Base-by-base conservation (phyloP, 1,140 invertebrate genomes). In the Aphaenogaster ashmeadi region DNA sequence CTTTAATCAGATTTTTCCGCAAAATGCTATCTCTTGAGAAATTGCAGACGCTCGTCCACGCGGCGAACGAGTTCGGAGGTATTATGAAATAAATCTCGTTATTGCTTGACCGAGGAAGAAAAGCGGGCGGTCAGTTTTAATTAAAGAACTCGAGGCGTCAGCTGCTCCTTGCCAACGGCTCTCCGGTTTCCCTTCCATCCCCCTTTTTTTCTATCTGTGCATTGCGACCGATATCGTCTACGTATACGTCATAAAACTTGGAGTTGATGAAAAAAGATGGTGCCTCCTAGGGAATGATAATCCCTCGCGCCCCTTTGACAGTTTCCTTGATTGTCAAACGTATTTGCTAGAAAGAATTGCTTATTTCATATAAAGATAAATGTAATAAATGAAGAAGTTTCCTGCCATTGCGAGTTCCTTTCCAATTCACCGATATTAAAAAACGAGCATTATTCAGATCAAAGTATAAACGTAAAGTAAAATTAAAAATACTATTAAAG, bases 91-190 rank as follows among this genome's bases (percentile, higher is more conserved):
- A 94, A 94, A 94, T 95, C 91, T 94, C 92, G 93, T 94, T 94
- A 94, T 94, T 93, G 93, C 92, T 89, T 62, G 92, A 90, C 79
- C 85, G 88, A 89, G 90, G 89, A 93, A 93, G 92, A 94, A 93
- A 94, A 93, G 92, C 92, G 83, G 90, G 91, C 92, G 94, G 92
- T 92, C 92, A 94, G 93, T 94, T 94, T 94, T 94, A 95, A 94
- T 94, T 94, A 95, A 94, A 95, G 93, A 94, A 94, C 92, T 93
- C 92, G 90, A 88, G 91, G 92, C 94, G 93, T 93, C 93, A 95
- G 93, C 93, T 94, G 93, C 90, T 94, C 89, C 91, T 91, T 90
- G 91, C 91, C 91, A 92, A 93, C 91, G 89, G 90, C 85, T 88
- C 79, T 75, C 79, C 86, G 84, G 77, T 90, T 92, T 90, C 89